These are phyloP conservation scores for Scomber japonicus DNA, from an alignment of 2,113 vertebrate species.

Conservation along the genomic window DNA sequence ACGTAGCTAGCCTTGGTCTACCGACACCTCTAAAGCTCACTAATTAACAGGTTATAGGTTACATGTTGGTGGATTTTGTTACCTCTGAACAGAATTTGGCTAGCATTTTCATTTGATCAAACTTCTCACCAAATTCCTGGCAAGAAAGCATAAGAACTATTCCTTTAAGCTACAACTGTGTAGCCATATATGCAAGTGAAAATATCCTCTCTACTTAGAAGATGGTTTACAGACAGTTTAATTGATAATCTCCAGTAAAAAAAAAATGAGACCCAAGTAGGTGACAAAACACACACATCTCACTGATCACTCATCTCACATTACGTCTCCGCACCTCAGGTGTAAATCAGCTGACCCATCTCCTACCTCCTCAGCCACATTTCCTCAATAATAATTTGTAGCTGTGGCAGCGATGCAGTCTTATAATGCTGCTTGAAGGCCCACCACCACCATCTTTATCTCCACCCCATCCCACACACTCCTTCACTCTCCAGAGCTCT, in stretches of 20 bases:
- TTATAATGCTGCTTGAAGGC: background rate
- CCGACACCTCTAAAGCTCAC: too few relatives aligned
- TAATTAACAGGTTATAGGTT: too few relatives aligned
- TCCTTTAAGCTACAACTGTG: background rate
- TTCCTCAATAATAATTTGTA: conserved; percentile 16
- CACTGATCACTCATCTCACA: conserved; percentile 32
- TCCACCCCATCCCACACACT: too few relatives aligned
- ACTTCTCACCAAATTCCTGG: background rate
- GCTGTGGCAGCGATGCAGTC: background rate
- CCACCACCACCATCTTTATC: too few relatives aligned
- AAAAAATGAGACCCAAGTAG: background rate
- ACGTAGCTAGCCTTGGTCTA: too few relatives aligned
- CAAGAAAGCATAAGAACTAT: background rate
- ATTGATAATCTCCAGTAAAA: background rate
- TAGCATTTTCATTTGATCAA: background rate
- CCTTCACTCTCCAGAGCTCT: too few relatives aligned
- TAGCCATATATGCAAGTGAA: background rate
- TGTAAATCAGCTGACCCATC: conserved; percentile 28
- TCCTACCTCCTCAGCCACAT: conserved; percentile 9
- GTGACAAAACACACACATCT: conserved; percentile 6
- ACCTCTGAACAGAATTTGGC: background rate
- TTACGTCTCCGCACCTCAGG: conserved; percentile 21
- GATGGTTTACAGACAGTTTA: background rate
- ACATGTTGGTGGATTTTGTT: background rate
- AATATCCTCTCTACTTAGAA: background rate